phyloP scores from a whole-genome alignment of 2,888 invertebrate genomes.

The Mythimna albipuncta region DNA sequence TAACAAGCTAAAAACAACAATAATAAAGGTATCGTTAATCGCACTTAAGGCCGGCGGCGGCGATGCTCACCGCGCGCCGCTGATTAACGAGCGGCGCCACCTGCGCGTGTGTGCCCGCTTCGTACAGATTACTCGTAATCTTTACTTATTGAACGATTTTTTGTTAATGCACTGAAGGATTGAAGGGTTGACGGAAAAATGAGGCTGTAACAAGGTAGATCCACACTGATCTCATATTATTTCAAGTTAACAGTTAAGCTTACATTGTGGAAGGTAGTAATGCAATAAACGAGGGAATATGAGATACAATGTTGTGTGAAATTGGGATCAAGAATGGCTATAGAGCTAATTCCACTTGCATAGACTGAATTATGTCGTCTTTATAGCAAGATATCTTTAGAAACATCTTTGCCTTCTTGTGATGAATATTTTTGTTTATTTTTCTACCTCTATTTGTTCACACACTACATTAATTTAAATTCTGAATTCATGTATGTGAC shows the following conservation, averaged over 20 bases:
- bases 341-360: neutral
- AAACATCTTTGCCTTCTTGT: too few species aligned
- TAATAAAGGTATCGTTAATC: slow-evolving; percentile 28
- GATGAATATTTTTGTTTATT: too few species aligned
- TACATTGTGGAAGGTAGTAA: neutral
- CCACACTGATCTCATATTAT: neutral
- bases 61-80: slow-evolving; percentile 6
- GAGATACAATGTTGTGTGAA: neutral
- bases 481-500: too few species aligned
- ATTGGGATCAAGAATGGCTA: neutral
- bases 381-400: too few species aligned
- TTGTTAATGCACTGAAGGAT: slow-evolving; percentile 34
- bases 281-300: neutral
- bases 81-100: slow-evolving; percentile 56
- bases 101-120: slow-evolving; percentile 39
- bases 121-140: slow-evolving; percentile 55
- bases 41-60: slow-evolving; percentile 12
- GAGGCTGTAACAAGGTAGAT: neutral
- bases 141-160: slow-evolving; percentile 58
- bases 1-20: slow-evolving; percentile 19
- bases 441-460: too few species aligned
- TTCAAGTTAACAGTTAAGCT: neutral
- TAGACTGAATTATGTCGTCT: neutral
- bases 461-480: too few species aligned
- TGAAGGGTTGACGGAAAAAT: slow-evolving; percentile 16